phyloP scores from a whole-genome alignment of 1,140 invertebrate species.

The Eurosta solidaginis region DNA sequence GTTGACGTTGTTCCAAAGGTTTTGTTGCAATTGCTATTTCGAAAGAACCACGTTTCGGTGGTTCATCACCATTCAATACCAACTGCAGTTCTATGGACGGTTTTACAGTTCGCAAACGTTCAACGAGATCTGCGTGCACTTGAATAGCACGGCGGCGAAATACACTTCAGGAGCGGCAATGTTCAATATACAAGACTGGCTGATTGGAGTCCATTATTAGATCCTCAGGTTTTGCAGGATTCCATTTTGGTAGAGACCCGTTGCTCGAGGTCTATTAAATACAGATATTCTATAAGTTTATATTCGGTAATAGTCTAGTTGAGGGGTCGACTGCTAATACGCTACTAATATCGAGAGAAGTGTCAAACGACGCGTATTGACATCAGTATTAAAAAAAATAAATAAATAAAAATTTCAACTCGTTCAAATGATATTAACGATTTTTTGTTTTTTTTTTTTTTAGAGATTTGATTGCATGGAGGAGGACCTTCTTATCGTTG shows the following conservation, averaged over 20 bases:
- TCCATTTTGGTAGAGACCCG: neutral
- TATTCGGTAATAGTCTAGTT: no score
- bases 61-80: constrained; percentile 43
- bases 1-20: constrained; percentile 32
- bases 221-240: neutral
- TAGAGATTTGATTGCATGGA: no score
- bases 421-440: no score
- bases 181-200: constrained; percentile 51
- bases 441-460: no score
- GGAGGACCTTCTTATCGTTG: no score
- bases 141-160: constrained; percentile 50
- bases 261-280: neutral
- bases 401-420: no score
- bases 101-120: constrained; percentile 36
- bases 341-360: no score
- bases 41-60: constrained; percentile 48
- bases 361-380: no score
- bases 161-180: constrained; percentile 41
- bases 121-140: constrained; percentile 42
- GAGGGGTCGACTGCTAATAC: no score
- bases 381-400: no score
- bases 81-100: constrained; percentile 44
- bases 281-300: no score
- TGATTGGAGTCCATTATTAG: constrained; percentile 36
- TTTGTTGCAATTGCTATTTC: constrained; percentile 40